These are phyloP conservation scores for Pogona vitticeps DNA, from an alignment of 2,113 vertebrate genomes.

Conservation along the genomic window DNA sequence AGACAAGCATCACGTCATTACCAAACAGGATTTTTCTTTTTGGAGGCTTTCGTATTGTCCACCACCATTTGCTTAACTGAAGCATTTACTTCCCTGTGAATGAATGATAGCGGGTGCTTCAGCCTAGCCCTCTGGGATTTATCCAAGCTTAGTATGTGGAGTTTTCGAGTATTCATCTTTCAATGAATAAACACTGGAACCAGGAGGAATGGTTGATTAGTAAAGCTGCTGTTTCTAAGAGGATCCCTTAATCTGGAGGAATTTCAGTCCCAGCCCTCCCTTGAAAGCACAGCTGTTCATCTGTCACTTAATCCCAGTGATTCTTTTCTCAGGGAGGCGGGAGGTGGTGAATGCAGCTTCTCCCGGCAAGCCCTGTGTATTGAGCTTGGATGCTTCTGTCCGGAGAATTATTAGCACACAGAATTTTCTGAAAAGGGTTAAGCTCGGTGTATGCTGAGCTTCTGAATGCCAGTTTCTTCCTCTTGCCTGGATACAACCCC, in stretches of 20 bases:
- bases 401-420: neutral
- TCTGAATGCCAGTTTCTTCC: neutral
- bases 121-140: too few relatives aligned
- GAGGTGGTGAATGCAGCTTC: neutral
- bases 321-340: neutral
- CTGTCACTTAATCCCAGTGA: neutral
- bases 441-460: neutral
- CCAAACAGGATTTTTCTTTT: neutral
- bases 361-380: neutral
- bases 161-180: neutral
- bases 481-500: conserved; percentile 23
- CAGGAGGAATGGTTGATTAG: neutral
- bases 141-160: neutral
- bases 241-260: neutral
- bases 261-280: neutral
- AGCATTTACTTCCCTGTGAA: neutral
- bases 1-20: neutral
- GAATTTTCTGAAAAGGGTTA: neutral
- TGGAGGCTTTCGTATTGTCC: neutral
- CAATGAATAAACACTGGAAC: neutral
- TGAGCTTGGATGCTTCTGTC: neutral
- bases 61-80: neutral
- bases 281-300: conserved; percentile 20
- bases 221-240: conserved; percentile 3
- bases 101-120: neutral